Conservation (phyloP, 2,888 invertebrate genomes). For the Pocota personata region DNA sequence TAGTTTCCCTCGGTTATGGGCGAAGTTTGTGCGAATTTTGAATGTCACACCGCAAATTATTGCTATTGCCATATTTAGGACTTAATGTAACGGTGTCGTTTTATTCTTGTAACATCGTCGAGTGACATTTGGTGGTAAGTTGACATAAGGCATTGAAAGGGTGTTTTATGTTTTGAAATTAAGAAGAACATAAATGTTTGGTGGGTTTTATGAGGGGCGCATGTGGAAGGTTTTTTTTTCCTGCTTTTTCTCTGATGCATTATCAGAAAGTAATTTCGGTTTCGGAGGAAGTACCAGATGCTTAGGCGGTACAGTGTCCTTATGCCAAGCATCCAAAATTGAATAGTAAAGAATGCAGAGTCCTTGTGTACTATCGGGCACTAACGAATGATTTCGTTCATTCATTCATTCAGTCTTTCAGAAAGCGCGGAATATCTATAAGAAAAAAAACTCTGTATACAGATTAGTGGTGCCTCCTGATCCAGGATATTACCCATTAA, state of each 20-base stretch:
- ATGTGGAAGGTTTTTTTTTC: background rate
- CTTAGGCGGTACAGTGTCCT: no score
- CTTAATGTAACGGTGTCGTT: constrained; percentile 42
- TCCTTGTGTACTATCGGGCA: no score
- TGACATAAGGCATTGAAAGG: constrained; percentile 12
- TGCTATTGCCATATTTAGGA: constrained; percentile 36
- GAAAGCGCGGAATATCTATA: no score
- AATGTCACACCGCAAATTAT: constrained; percentile 66
- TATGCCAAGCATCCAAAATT: no score
- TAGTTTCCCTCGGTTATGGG: constrained; percentile 48
- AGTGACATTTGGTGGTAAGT: constrained; percentile 32
- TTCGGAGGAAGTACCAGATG: no score
- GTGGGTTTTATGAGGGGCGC: constrained; percentile 17
- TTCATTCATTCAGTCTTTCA: no score
- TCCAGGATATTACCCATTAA: no score
- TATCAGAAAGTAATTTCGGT: background rate
- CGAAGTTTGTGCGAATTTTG: constrained; percentile 51
- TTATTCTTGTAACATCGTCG: constrained; percentile 22
- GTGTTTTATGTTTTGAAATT: constrained; percentile 47
- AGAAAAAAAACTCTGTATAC: no score
- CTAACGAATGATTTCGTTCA: no score
- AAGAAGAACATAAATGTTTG: constrained; percentile 35
- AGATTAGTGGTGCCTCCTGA: no score
- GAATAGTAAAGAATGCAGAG: no score
- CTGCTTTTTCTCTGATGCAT: background rate